phyloP scores from a whole-genome alignment of 92 coral and sea anemone genomes.

The Porites lobata region DNA sequence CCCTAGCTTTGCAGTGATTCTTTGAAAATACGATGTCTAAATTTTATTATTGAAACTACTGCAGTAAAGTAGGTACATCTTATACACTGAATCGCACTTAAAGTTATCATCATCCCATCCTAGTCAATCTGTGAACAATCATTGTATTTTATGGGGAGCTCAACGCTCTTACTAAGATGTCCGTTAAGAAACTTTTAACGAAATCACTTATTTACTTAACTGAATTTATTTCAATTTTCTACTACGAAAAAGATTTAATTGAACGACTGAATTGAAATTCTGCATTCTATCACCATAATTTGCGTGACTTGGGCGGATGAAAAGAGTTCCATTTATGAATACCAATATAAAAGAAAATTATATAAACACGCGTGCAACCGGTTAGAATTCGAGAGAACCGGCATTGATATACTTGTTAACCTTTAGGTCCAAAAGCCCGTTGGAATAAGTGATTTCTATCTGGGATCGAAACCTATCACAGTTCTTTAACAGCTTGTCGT shows the following conservation, averaged over 20 bases:
- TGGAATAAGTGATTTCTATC: background rate
- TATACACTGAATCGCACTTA: background rate
- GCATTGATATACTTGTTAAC: background rate
- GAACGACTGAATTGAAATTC: background rate
- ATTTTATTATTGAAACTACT: conserved; percentile 14
- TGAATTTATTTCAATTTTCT: background rate
- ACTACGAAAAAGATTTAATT: background rate
- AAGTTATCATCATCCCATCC: background rate
- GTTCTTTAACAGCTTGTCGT: conserved; percentile 1
- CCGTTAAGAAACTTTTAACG: background rate
- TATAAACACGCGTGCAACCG: conserved; percentile 10
- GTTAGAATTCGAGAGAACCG: background rate
- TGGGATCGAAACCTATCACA: conserved; percentile 15
- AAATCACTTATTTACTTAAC: background rate
- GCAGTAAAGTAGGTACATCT: background rate
- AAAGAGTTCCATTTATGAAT: conserved; percentile 4
- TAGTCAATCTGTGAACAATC: background rate
- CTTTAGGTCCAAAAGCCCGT: background rate
- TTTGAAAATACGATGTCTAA: background rate
- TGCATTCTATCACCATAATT: background rate
- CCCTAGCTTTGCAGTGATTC: background rate
- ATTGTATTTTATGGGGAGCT: background rate
- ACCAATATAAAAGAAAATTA: background rate
- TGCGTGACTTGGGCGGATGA: conserved; percentile 30
- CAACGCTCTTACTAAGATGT: background rate